phyloP scores from a whole-genome alignment of 1,140 invertebrate species.

The Halyomorpha halys region DNA sequence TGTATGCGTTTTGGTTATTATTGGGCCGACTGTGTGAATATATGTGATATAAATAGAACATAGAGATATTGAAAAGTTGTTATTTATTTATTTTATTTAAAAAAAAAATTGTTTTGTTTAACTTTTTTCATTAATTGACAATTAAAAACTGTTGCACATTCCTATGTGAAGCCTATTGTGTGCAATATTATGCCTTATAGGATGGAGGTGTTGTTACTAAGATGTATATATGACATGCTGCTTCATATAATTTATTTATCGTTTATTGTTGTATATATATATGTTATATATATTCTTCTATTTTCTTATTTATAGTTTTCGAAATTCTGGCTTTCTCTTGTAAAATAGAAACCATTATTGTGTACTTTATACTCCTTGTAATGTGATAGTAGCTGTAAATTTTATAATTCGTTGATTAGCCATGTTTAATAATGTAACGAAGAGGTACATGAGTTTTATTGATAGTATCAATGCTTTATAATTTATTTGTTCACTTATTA shows the following conservation, averaged over 20 bases:
- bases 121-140: neutral
- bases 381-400: conserved; percentile 18
- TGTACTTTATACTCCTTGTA: conserved; percentile 6
- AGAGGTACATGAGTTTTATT: neutral
- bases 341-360: neutral
- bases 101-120: neutral
- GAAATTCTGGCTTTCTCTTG: neutral
- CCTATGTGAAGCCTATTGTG: conserved; percentile 1
- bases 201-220: conserved; percentile 4
- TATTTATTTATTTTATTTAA: conserved; percentile 1
- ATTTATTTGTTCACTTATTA: neutral
- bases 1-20: neutral
- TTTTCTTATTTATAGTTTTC: conserved; percentile 5
- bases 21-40: neutral
- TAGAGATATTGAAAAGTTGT: neutral
- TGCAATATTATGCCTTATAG: conserved; percentile 4
- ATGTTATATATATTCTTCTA: conserved; percentile 13
- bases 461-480: neutral
- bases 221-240: conserved; percentile 11
- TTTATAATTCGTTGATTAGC: neutral
- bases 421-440: neutral
- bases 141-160: conserved; percentile 5
- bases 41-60: neutral
- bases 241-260: conserved; percentile 13
- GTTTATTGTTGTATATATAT: conserved; percentile 1